Conservation (phyloP, 2,888 invertebrate genomes). For the Teleogryllus oceanicus region DNA sequence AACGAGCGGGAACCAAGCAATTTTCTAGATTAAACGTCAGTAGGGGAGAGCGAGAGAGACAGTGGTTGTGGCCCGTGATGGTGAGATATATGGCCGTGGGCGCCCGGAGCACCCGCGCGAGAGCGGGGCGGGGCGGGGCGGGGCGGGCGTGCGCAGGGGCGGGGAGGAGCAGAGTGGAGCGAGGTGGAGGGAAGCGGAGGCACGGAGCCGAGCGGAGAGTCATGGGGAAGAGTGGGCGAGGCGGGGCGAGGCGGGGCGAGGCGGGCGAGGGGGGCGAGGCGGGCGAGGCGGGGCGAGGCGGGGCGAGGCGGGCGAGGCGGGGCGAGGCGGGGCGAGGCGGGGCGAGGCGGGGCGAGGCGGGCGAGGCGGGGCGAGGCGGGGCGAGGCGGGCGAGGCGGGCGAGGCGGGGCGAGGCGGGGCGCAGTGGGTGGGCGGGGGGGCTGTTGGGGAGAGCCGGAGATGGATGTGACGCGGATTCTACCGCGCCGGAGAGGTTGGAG, state of each 20-base stretch:
- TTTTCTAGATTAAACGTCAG: constrained; percentile 65
- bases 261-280: too few species aligned
- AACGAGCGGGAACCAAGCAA: constrained; percentile 59
- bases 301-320: constrained; percentile 24
- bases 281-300: neutral
- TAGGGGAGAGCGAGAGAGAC: constrained; percentile 28
- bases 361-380: too few species aligned
- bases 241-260: too few species aligned
- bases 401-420: too few species aligned
- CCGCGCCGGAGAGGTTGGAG: neutral
- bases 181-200: neutral
- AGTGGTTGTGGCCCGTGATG: constrained; percentile 32
- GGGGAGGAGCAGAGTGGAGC: neutral
- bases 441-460: constrained; percentile 23
- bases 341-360: too few species aligned
- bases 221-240: too few species aligned
- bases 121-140: constrained; percentile 22
- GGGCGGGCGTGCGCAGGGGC: neutral
- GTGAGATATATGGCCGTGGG: constrained; percentile 34
- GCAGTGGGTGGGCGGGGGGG: too few species aligned
- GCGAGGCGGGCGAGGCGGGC: too few species aligned
- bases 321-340: constrained; percentile 29
- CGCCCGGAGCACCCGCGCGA: constrained; percentile 20
- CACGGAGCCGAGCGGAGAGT: too few species aligned
- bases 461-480: neutral